These are phyloP conservation scores for Sciurus vulgaris DNA, from an alignment of 2,797 vertebrate species.

Conservation along the genomic window DNA sequence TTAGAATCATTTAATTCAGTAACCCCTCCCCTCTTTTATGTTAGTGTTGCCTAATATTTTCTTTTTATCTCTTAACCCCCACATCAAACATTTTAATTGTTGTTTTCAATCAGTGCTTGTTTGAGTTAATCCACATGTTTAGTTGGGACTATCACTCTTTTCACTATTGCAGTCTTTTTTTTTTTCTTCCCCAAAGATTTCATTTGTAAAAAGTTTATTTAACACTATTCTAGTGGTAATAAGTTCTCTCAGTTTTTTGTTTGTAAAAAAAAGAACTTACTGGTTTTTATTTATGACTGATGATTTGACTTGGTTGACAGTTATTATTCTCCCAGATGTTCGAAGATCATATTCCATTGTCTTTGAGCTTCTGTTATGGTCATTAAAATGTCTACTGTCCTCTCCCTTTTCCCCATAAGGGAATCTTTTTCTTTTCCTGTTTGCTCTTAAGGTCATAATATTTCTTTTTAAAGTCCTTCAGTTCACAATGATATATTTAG, in stretches of 20 bases:
- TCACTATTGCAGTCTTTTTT: neutral
- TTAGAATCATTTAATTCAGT: neutral
- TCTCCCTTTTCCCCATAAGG: neutral
- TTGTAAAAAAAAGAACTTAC: slow-evolving; percentile 30
- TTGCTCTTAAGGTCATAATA: slow-evolving; percentile 16
- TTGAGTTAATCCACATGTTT: neutral
- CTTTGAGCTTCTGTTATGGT: slow-evolving; percentile 1
- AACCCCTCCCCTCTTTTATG: neutral
- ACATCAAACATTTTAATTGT: slow-evolving; percentile 38
- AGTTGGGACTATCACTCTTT: neutral
- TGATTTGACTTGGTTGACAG: neutral
- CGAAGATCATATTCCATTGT: neutral
- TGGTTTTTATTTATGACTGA: slow-evolving; percentile 43
- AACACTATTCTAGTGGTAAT: neutral
- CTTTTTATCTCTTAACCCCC: neutral
- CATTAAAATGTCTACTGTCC: neutral
- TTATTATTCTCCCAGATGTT: slow-evolving; percentile 16
- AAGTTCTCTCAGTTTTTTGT: neutral
- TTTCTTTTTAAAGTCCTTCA: slow-evolving; percentile 28
- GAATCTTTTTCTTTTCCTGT: neutral
- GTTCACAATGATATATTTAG: neutral
- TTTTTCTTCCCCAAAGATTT: neutral
- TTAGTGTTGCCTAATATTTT: neutral
- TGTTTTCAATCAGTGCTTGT: neutral
- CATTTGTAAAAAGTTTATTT: slow-evolving; percentile 34